Base-by-base conservation (phyloP, 2,888 invertebrate genomes). In the Nemurella pictetii region DNA sequence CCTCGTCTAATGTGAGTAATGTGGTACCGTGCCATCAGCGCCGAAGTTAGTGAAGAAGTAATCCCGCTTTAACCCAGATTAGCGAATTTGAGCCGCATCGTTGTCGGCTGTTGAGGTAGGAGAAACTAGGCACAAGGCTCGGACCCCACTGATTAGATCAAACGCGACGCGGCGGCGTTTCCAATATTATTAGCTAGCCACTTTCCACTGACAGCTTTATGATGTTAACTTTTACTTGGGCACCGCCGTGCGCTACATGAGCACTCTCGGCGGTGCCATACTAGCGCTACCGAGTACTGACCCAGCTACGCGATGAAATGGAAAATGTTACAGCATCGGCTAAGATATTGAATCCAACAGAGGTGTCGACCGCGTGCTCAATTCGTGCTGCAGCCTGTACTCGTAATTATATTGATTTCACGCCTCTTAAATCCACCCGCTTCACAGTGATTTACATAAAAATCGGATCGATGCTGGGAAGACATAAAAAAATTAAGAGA, bases 261-360 rank as follows among this genome's bases (percentile, higher is more conserved):
- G 32, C 80, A 5, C 4, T 4, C 75, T 26, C 25, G 30, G 80
- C 12, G 4, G n/a, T 25, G 36, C 36, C 25, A 36, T 55, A 78
- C n/a, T 36, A 12, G 28, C 28, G 82, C 55, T 55, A 72, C 72
- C 72, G 82, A 82, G 27, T 55, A 72, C 72, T 82, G 82, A 82
- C 82, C 82, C 28, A 82, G 20, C 55, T 82, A 29, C 27, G 2
- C 55, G 55, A 5, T 72, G 82, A 72, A 15, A 82, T 72, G 82
- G 82, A 82, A 82, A 36, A 55, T 27, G 28, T 82, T 78, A 30
- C 78, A 29, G 26, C 78, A 78, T 30, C n/a, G 20, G 55, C 55
- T 20, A n/a, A n/a, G n/a, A 55, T 55, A 55, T 7, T 55, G 15
- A 55, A 78, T 30, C 9, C 28, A 78, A 15, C 30, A n/a, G n/a